A percentile compares a stretch with the other conserved stretches of the same genome.
Evolutionary conservation across 2,113 vertebrate genomes (phyloP).

Genomic region (Sphaerodactylus townsendi): DNA sequence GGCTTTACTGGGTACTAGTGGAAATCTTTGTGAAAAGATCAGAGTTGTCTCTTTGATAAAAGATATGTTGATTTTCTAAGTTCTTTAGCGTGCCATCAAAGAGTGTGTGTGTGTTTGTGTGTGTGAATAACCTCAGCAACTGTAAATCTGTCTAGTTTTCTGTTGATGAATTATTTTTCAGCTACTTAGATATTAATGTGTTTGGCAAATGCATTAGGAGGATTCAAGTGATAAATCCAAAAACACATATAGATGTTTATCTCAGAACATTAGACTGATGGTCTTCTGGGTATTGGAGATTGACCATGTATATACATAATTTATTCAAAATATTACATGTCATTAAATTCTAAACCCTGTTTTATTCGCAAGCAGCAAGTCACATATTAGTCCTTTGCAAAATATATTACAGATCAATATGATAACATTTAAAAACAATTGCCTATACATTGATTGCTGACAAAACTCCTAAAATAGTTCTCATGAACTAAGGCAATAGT

Average conservation of each 20-base stretch:
- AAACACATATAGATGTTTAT: constrained; percentile 67
- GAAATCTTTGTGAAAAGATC: too few species aligned
- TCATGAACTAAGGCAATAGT: constrained; percentile 25
- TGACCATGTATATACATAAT: constrained; percentile 71
- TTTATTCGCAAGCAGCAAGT: constrained; percentile 55
- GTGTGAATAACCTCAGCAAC: constrained; percentile 36
- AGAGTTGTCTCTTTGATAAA: not conserved
- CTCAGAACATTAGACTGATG: constrained; percentile 69
- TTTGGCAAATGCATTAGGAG: constrained; percentile 72
- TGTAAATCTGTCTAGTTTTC: constrained; percentile 59
- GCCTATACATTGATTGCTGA: constrained; percentile 30
- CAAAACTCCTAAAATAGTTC: constrained; percentile 47
- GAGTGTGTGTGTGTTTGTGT: not conserved
- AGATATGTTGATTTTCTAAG: not conserved
- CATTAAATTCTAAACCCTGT: constrained; percentile 62
- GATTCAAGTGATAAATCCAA: constrained; percentile 70
- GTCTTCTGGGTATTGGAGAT: constrained; percentile 59
- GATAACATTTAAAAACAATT: constrained; percentile 63
- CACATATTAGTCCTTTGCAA: constrained; percentile 57
- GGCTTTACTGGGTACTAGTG: not conserved
- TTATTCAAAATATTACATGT: constrained; percentile 69
- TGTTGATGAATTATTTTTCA: constrained; percentile 62
- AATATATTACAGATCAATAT: constrained; percentile 66
- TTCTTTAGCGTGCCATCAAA: not conserved
- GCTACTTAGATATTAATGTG: constrained; percentile 77